Evolutionary conservation across 2,113 vertebrate genomes (phyloP), one percentile per base, ranked within the genome.

Genomic region (Plecturocebus donacophilus): DNA sequence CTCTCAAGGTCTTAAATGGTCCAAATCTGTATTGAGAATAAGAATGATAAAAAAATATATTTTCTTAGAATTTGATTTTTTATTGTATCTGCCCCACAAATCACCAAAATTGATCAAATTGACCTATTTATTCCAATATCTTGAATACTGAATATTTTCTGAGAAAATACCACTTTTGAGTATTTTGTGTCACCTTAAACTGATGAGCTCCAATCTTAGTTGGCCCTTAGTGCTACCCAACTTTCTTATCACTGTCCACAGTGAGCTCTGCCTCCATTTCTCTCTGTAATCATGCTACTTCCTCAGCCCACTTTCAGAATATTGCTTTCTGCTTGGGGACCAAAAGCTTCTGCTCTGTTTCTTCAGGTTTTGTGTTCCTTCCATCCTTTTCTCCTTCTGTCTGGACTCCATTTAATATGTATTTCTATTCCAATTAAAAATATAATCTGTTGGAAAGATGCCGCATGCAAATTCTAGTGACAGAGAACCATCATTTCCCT

Each of bases 401-500:
- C 13, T 87, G 68, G 56, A 71, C 58, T 93, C 19, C 47, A 12
- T 7, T 11, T 75, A 90, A 79, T 73, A 68, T 94, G 30, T 2
- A 45, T 93, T 90, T 9, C 35, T 82, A 73, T 96, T 88, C 17
- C 56, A 92, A 47, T 64, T 47, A 10, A 82, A 93, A 91, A 66
- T 91, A 85, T 38, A 23, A 71, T 71, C 70, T 76, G 27, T 90
- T 88, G 66, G 88, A 93, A 96, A 9, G 25, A 45, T 47, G 17
- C 14, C 25, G 3, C 82, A 77, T 47, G 47, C 25, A 82, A 66
- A 70, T 45, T 81, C 49, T 85, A 16, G 75, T 83, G 80, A 64
- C 2, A 52, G 2, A 81, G 45, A 85, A 52, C 38, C 47, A 45
- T 87, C 52, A 35, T 9, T 17, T 80, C 40, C 61, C 20, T 75